A percentile compares a stretch with the other conserved stretches of the same genome.
Conservation (phyloP, 2,113 vertebrate genomes). For the Mixornis gularis region DNA sequence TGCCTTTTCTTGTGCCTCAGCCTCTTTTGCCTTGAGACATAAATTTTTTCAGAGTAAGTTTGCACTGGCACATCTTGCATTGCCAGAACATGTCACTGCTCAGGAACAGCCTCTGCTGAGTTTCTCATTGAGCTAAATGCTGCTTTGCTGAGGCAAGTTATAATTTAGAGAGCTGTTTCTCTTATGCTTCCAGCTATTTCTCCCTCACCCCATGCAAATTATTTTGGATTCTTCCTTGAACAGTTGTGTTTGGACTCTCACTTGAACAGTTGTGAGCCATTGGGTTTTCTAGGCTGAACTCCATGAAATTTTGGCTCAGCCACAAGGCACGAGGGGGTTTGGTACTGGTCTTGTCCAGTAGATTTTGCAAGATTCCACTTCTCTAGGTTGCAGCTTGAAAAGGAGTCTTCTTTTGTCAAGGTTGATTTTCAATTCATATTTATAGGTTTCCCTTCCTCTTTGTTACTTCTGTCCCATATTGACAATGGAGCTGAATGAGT, state of each 20-base stretch:
- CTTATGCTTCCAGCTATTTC: not conserved
- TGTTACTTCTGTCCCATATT: not conserved
- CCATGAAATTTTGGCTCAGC: not conserved
- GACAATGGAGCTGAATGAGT: not conserved
- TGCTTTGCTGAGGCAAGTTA: not conserved
- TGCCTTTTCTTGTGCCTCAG: not conserved
- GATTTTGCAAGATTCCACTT: not conserved
- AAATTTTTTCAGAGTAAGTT: not conserved
- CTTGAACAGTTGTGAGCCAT: not conserved
- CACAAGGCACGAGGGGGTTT: not conserved
- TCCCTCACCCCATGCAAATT: not conserved
- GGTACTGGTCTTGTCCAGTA: not conserved
- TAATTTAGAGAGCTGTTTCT: not conserved
- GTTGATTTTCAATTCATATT: not conserved
- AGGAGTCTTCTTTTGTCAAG: not conserved
- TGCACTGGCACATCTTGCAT: not conserved
- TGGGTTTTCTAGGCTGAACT: not conserved
- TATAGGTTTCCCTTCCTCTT: not conserved
- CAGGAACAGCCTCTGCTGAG: not conserved
- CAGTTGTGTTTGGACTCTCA: not conserved
- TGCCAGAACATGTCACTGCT: rapidly evolving
- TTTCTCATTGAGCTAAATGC: not conserved
- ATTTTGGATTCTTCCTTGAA: not conserved
- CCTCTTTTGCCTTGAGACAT: not conserved
- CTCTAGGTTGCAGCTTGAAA: not conserved